Percentiles rank a stretch among this genome's conserved stretches.
Conservation (phyloP, 2,113 vertebrate species). For the Sterrhoptilus dennistouni region DNA sequence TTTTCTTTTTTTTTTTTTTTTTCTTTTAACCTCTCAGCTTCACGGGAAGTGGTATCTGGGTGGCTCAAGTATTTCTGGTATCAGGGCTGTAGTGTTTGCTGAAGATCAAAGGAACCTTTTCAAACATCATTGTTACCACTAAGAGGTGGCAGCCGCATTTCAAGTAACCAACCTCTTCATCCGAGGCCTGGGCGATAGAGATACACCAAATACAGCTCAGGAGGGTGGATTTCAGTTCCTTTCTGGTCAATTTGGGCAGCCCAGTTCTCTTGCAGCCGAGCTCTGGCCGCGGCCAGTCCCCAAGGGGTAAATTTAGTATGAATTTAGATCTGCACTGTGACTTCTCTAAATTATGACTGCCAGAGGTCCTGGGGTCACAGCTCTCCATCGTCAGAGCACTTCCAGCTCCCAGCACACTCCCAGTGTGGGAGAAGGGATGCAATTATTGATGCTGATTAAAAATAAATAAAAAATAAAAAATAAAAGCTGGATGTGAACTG, state of each 20-base stretch:
- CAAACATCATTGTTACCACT: background rate
- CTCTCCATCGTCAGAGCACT: background rate
- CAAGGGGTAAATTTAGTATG: background rate
- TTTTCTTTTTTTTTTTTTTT: background rate
- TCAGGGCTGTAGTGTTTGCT: background rate
- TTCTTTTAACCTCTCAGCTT: background rate
- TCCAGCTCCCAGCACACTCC: background rate
- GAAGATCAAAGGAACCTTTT: constrained; percentile 33
- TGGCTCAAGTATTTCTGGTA: background rate
- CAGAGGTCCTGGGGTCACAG: background rate
- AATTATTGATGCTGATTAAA: background rate
- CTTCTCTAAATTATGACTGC: constrained; percentile 25
- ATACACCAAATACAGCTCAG: background rate
- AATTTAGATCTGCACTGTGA: background rate
- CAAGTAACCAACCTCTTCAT: background rate
- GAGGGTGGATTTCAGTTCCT: background rate
- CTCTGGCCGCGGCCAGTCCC: background rate
- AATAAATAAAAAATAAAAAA: background rate
- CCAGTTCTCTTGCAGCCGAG: background rate
- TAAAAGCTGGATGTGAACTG: background rate
- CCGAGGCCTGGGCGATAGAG: background rate
- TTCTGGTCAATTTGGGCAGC: background rate
- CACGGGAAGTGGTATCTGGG: background rate
- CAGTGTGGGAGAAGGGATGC: background rate
- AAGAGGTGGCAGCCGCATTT: background rate